Percentiles rank a stretch among this genome's conserved stretches.
Conservation (phyloP, 2,113 vertebrate species). For the Dasypus novemcinctus region DNA sequence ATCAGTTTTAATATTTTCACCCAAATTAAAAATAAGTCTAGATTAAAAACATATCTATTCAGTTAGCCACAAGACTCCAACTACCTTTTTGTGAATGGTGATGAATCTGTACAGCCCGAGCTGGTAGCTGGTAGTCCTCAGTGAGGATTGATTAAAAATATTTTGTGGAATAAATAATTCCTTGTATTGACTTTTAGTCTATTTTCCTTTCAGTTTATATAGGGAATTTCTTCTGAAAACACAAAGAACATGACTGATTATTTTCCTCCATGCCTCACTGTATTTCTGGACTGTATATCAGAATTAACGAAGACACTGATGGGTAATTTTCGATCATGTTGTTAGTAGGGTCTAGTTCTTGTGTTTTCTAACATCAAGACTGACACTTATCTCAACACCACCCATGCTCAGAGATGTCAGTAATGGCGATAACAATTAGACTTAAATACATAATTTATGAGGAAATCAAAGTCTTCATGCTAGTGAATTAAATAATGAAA, state of each 20-base stretch:
- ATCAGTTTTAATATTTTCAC: neutral
- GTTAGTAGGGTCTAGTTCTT: neutral
- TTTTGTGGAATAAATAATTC: conserved; percentile 7
- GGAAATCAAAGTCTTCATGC: neutral
- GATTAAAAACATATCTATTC: neutral
- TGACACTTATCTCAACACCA: neutral
- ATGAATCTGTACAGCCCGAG: neutral
- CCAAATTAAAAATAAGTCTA: neutral
- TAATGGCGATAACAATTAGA: neutral
- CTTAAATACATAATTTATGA: neutral
- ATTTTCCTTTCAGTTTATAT: conserved; percentile 20
- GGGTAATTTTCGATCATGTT: neutral
- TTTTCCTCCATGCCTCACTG: no score
- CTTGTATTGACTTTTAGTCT: neutral
- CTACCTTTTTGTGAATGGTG: neutral
- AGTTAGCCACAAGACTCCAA: neutral
- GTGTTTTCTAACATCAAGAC: conserved; percentile 2
- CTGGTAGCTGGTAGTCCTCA: neutral
- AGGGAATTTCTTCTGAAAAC: neutral
- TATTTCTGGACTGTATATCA: neutral
- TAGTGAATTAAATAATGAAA: neutral
- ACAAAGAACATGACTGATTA: neutral
- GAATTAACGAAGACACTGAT: conserved; percentile 6
- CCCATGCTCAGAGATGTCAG: neutral
- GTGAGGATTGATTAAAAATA: neutral